These are phyloP conservation scores for Panopea generosa DNA, from an alignment of 2,888 invertebrate genomes.

Conservation along the genomic window DNA sequence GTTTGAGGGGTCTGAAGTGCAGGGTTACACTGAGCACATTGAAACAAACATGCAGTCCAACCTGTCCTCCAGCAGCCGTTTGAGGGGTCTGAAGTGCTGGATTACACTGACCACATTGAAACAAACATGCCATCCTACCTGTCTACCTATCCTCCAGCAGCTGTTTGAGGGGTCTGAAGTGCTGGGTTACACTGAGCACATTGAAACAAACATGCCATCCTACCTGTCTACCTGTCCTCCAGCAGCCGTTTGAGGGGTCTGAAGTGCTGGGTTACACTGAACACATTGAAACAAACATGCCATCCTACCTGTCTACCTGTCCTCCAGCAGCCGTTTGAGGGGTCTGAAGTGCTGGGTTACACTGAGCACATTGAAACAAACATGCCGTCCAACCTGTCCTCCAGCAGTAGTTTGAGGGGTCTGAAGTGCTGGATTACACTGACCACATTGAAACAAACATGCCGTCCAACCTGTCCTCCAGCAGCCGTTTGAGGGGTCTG, in stretches of 20 bases:
- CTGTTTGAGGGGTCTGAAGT: conserved; percentile 86
- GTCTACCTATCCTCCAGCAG: conserved; percentile 89
- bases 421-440: conserved; percentile 84
- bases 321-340: conserved; percentile 88
- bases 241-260: conserved; percentile 88
- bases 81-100: conserved; percentile 85
- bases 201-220: no score
- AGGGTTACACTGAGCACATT: no score
- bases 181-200: conserved; percentile 81
- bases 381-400: conserved; percentile 85
- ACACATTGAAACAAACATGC: no score
- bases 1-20: no score
- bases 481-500: conserved; percentile 87
- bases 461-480: conserved; percentile 86
- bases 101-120: conserved; percentile 80
- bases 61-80: conserved; percentile 88
- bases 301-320: conserved; percentile 84
- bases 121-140: conserved; percentile 72
- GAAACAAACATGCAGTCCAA: conserved; percentile 74
- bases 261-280: conserved; percentile 80
- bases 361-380: conserved; percentile 67
- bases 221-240: conserved; percentile 85
- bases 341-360: conserved; percentile 84
- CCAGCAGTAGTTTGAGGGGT: conserved; percentile 88
- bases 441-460: no score